Conservation (phyloP, 2,888 invertebrate genomes). For the Meliscaeva auricollis region DNA sequence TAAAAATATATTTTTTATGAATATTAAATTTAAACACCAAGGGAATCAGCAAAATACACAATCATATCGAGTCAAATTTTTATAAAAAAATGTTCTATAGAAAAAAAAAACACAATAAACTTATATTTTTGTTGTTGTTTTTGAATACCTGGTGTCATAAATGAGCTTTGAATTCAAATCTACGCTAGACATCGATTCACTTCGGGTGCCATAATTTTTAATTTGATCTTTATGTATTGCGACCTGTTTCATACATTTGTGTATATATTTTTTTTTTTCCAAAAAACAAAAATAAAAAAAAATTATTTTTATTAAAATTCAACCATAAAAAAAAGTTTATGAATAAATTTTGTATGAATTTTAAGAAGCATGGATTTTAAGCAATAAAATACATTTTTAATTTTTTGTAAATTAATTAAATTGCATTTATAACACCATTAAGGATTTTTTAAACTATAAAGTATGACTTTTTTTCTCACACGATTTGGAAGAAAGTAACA, state of each 20-base stretch:
- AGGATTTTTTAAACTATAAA: slow-evolving; percentile 41
- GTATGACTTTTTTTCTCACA: neutral
- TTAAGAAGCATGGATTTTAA: slow-evolving; percentile 45
- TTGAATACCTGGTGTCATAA: slow-evolving; percentile 79
- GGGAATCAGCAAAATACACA: slow-evolving; percentile 66
- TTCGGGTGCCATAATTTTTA: slow-evolving; percentile 77
- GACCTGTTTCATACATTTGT: slow-evolving; percentile 79
- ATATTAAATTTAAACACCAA: slow-evolving; percentile 43
- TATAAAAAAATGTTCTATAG: slow-evolving; percentile 28
- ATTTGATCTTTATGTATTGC: slow-evolving; percentile 82
- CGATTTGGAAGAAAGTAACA: neutral
- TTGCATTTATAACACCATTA: slow-evolving; percentile 75
- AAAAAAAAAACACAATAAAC: slow-evolving; percentile 42
- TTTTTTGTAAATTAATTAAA: slow-evolving; percentile 24
- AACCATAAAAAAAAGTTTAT: neutral
- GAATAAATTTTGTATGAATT: slow-evolving; percentile 26
- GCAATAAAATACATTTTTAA: slow-evolving; percentile 29
- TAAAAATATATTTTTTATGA: slow-evolving; percentile 10
- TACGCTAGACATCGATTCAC: slow-evolving; percentile 78
- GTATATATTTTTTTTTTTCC: slow-evolving; percentile 46
- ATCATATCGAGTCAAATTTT: slow-evolving; percentile 48
- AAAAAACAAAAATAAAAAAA: slow-evolving; percentile 44
- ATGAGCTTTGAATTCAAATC: slow-evolving; percentile 79
- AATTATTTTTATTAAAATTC: slow-evolving; percentile 46
- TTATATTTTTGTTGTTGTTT: too few relatives aligned